Evolutionary conservation across 2,113 vertebrate genomes (phyloP).

Genomic region (Phyllostomus discolor): DNA sequence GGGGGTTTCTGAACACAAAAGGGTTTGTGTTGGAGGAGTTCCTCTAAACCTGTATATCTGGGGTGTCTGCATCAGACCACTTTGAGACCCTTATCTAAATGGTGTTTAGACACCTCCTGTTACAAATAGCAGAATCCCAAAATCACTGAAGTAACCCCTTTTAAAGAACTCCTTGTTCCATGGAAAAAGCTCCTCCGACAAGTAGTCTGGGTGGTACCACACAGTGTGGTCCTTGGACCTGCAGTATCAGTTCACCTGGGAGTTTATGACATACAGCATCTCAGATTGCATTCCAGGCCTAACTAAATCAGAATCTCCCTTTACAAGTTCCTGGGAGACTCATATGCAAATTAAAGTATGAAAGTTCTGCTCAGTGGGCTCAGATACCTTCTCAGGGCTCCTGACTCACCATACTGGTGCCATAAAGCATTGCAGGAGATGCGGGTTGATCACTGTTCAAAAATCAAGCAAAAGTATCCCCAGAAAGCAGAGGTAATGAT

Average conservation of each 20-base stretch:
- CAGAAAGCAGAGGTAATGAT: not conserved
- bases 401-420: not conserved
- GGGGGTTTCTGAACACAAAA: too few species aligned
- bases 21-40: not conserved
- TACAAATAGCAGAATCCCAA: not conserved
- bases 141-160: not conserved
- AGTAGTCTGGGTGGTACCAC: rapidly evolving
- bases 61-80: too few species aligned
- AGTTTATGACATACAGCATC: not conserved
- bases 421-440: not conserved
- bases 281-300: not conserved
- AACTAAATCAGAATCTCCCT: not conserved
- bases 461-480: not conserved
- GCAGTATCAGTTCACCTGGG: not conserved
- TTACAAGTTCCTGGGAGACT: not conserved
- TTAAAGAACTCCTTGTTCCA: not conserved
- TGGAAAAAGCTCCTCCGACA: not conserved
- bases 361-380: not conserved
- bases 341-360: not conserved
- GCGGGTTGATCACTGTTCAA: not conserved
- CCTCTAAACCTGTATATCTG: not conserved
- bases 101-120: not conserved
- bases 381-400: not conserved
- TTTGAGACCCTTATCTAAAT: not conserved
- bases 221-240: not conserved